phyloP scores from a whole-genome alignment of 2,888 invertebrate genomes.

The Copidosoma aretas region DNA sequence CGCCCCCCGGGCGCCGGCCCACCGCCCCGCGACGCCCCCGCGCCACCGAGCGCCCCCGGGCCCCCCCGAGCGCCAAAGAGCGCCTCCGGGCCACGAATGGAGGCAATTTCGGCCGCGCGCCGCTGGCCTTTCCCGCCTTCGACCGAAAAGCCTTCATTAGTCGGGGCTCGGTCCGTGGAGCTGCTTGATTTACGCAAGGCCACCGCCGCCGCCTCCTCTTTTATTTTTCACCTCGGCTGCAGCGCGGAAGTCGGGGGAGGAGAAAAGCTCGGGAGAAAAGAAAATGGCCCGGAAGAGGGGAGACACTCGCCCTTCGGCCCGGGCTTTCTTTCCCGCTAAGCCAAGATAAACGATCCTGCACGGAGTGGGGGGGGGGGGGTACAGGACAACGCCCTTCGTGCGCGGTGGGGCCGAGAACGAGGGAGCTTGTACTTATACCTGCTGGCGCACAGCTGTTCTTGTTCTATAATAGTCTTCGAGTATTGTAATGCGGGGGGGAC shows the following conservation, averaged over 20 bases:
- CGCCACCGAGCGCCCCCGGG: no score
- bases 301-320: constrained; percentile 6
- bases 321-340: constrained; percentile 22
- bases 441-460: no score
- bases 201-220: neutral
- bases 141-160: constrained; percentile 35
- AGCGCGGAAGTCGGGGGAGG: neutral
- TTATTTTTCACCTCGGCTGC: neutral
- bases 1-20: neutral
- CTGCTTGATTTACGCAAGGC: constrained; percentile 38
- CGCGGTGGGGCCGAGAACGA: no score
- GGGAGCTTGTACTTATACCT: no score
- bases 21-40: neutral
- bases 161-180: constrained; percentile 22
- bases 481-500: no score
- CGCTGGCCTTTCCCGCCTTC: constrained; percentile 21
- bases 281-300: neutral
- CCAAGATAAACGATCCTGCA: constrained; percentile 36
- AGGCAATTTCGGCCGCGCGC: constrained; percentile 25
- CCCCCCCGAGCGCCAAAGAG: neutral
- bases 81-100: neutral
- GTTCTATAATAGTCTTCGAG: no score
- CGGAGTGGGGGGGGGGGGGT: constrained; percentile 2
- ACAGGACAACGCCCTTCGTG: no score
- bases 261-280: neutral